Evolutionary conservation across 2,888 invertebrate species (phyloP), one percentile per base, ranked within the genome.

Genomic region (Nipponacmea schrenckii): DNA sequence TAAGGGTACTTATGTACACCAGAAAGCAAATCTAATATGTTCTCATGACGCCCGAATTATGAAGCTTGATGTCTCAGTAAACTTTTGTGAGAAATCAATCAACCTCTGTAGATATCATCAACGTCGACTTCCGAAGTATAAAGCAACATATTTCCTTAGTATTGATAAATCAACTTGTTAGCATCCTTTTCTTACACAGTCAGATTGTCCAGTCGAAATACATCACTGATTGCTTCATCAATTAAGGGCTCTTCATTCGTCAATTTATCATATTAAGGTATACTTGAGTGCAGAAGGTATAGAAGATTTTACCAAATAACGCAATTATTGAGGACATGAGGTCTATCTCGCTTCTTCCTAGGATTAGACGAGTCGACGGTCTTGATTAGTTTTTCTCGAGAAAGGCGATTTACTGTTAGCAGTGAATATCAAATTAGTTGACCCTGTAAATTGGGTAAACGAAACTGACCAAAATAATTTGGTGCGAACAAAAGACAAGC

Each of bases 241-340:
- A 69, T 69, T 69, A 62, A 20, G 27, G 45, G 46, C 68, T 63
- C 68, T 69, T 63, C 63, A 62, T 68, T 45, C 67, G 27, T 45
- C 70, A 70, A 70, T 70, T 70, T 70, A 66, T 24, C 66, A 50
- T 66, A 70, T 70, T 66, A 62, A 65, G 65, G 65, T 66, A 66
- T 70, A 65, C 66, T 39, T 48, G 65, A 44, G 20, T 56, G 48
- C 64, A 44, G 48, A 66, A 62, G 39, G 56, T 56, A 56, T 56
- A 56, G 56, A 56, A 56, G 20, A 56, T 56, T 56, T 56, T 10
- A 24, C 56, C 56, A 56, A 56, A 56, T 56, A 56, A 56, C 56
- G 24, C 56, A 56, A 56, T 56, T 56, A 56, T 56, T 24, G 24
- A 56, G 56, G 56, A 56, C 56, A 56, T 20, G 24, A 56, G 56